Conservation (phyloP, 2,113 vertebrate species). For the Pelusios castaneus region DNA sequence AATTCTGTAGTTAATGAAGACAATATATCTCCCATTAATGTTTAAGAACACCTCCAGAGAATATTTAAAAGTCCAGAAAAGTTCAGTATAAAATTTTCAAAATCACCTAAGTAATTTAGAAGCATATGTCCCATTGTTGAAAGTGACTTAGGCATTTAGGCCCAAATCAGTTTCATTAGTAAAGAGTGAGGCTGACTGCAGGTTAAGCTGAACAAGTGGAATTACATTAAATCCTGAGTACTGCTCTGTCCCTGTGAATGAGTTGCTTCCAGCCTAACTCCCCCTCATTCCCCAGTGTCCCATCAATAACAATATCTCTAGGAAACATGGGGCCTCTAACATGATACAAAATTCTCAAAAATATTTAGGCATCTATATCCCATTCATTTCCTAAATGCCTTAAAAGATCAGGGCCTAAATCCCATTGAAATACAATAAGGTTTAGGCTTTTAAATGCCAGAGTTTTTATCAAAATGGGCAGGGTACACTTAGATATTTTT, state of each 20-base stretch:
- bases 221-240: neutral
- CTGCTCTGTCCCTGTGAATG: neutral
- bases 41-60: conserved; percentile 32
- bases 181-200: neutral
- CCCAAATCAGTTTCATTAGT: neutral
- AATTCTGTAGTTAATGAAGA: neutral
- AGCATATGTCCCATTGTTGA: neutral
- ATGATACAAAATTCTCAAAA: neutral
- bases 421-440: neutral
- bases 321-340: neutral
- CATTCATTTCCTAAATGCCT: neutral
- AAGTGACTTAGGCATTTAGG: neutral
- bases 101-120: neutral
- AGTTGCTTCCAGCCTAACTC: neutral
- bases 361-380: neutral
- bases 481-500: neutral
- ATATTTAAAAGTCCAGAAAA: conserved; percentile 37
- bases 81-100: conserved; percentile 18
- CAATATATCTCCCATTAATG: conserved; percentile 14
- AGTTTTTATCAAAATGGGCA: neutral
- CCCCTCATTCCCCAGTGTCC: neutral
- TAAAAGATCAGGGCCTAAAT: neutral
- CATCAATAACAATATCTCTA: neutral
- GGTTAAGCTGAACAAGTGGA: neutral
- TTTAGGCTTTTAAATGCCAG: neutral